Percentiles rank a stretch among this genome's conserved stretches.
These are phyloP conservation scores for Lepidothrix coronata DNA, from an alignment of 2,113 vertebrate species.

Conservation along the genomic window DNA sequence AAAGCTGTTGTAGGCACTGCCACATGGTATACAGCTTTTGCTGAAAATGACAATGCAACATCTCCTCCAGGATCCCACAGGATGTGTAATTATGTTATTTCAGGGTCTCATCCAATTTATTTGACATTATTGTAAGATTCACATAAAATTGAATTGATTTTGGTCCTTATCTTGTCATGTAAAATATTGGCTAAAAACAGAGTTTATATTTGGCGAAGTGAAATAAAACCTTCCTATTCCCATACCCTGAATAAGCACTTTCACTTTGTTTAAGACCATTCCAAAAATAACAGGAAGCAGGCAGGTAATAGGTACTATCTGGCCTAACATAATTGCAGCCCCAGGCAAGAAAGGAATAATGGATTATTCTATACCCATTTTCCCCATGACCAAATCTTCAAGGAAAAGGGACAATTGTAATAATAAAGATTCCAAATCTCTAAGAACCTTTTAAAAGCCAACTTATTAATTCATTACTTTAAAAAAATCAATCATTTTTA, in stretches of 20 bases:
- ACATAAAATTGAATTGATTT: slow-evolving; percentile 20
- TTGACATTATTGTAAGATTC: background rate
- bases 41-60: background rate
- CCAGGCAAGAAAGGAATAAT: slow-evolving; percentile 59
- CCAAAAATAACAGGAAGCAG: slow-evolving; percentile 68
- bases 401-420: background rate
- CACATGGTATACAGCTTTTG: background rate
- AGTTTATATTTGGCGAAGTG: background rate
- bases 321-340: slow-evolving; percentile 59
- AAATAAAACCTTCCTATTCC: slow-evolving; percentile 50
- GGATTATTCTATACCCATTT: slow-evolving; percentile 31
- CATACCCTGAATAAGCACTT: slow-evolving; percentile 50
- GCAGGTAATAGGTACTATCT: slow-evolving; percentile 48
- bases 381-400: background rate
- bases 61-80: slow-evolving; percentile 21
- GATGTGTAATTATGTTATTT: slow-evolving; percentile 41
- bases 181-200: background rate
- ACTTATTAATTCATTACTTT: background rate
- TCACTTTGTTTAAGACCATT: slow-evolving; percentile 51
- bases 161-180: slow-evolving; percentile 17
- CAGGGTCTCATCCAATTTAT: slow-evolving; percentile 1
- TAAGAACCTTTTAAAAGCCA: background rate
- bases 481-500: background rate
- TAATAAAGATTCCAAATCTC: background rate
- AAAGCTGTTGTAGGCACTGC: slow-evolving; percentile 57